Evolutionary conservation across 1,140 invertebrate genomes (phyloP).

Genomic region (Hyphantria cunea): DNA sequence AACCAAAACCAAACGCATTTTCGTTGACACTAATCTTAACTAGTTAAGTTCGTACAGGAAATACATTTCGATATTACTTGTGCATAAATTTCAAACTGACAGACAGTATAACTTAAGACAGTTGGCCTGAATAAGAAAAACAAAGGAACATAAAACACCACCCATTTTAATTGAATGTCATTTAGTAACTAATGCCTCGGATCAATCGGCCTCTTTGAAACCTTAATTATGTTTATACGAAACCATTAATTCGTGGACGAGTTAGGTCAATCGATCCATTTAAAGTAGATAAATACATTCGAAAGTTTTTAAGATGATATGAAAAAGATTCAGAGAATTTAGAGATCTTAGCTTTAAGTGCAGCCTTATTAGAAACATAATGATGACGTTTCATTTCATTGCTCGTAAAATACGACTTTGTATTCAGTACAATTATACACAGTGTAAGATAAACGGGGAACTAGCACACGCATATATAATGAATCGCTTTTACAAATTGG

Average conservation of each 20-base stretch:
- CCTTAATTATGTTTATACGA: conserved; percentile 74
- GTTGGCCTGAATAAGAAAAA: conserved; percentile 5
- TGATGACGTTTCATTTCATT: conserved; percentile 35
- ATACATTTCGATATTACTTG: neutral
- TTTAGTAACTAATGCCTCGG: conserved; percentile 58
- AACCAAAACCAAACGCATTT: too few species aligned
- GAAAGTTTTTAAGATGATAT: conserved; percentile 41
- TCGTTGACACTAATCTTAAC: neutral
- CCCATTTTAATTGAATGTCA: conserved; percentile 63
- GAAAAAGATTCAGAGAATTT: conserved; percentile 20
- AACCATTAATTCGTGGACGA: conserved; percentile 66
- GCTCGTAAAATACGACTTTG: conserved; percentile 28
- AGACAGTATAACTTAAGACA: conserved; percentile 9
- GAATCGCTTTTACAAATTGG: neutral
- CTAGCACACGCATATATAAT: conserved; percentile 12
- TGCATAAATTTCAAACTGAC: neutral
- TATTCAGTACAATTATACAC: too few species aligned
- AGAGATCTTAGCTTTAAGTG: conserved; percentile 26
- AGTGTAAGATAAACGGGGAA: conserved; percentile 17
- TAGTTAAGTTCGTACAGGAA: neutral
- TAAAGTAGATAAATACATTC: conserved; percentile 35
- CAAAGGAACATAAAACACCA: conserved; percentile 40
- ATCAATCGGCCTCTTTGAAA: conserved; percentile 69
- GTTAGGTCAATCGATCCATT: conserved; percentile 62
- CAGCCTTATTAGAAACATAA: conserved; percentile 30